Evolutionary conservation across 1,140 invertebrate genomes (phyloP), one percentile per base, ranked within the genome.

Genomic region (Euwallacea fornicatus): DNA sequence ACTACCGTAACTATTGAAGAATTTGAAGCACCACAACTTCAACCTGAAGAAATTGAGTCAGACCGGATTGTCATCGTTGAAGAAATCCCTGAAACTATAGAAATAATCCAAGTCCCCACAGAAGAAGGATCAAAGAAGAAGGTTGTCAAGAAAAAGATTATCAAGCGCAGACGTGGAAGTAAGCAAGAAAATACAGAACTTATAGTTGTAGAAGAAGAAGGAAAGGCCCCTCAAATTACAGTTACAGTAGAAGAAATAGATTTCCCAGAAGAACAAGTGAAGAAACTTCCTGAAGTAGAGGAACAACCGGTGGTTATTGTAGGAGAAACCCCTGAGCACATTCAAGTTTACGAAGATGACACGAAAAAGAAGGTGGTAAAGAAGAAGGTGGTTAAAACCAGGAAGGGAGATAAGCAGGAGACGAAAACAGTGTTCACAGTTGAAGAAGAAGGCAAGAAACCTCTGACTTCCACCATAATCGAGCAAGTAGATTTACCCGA

Each of bases 161-260:
- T 81, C 9, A 81, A 81, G 74, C 79, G 81, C 76, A 70, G 68
- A 33, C 73, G 74, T 68, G 77, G 74, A 4, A 73, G 71, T 16
- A 78, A 80, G 66, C 75, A 79, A 66, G 76, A 81, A 60, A 79
- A 73, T 4, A 81, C 77, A 6, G 80, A 83, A 78, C 75, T 78
- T n/a, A 67, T 78, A 69, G 75, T 76, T 68, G 54, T 77, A 16
- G 75, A 79, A 63, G 82, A 84, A 76, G 81, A 83, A 66, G 81
- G 81, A 46, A 79, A 83, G 75, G 63, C 77, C 54, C 78, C 82
- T 10, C 74, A 82, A 54, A 79, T 75, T 44, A 74, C 75, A 71
- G 75, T 84, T 47, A 83, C 82, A 0, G 74, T 83, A 2, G 80
- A 84, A 73, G 71, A 75, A 71, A 53, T 68, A 41, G 70, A 72